A percentile compares a stretch with the other conserved stretches of the same genome.
phyloP scores from a whole-genome alignment of 1,140 invertebrate genomes.

The Calephelis virginiensis region DNA sequence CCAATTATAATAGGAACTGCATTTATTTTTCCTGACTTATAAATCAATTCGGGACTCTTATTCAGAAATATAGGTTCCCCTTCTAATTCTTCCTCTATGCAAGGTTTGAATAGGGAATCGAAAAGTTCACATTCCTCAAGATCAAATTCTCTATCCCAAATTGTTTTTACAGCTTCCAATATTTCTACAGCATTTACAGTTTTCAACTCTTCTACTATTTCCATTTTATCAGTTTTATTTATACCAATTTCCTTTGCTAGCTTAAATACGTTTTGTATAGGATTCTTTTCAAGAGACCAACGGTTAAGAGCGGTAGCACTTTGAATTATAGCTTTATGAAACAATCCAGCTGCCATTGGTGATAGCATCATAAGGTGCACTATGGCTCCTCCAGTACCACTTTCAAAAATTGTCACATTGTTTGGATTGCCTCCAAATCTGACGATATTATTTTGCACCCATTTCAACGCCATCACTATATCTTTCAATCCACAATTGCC shows the following conservation, averaged over 20 bases:
- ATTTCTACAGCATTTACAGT: constrained; percentile 41
- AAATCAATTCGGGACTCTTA: constrained; percentile 48
- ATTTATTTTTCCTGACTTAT: constrained; percentile 62
- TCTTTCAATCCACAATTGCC: constrained; percentile 83
- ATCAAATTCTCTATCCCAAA: constrained; percentile 30
- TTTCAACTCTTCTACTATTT: constrained; percentile 58
- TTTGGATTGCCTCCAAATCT: constrained; percentile 80
- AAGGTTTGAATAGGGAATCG: constrained; percentile 59
- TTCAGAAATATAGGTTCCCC: constrained; percentile 57
- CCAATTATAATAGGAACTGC: constrained; percentile 68
- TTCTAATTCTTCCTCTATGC: constrained; percentile 65
- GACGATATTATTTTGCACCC: constrained; percentile 80
- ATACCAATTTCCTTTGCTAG: constrained; percentile 56
- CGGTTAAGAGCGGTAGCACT: constrained; percentile 61
- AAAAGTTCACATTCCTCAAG: constrained; percentile 37
- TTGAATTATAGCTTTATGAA: constrained; percentile 75
- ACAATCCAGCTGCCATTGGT: constrained; percentile 77
- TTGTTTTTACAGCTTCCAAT: constrained; percentile 38
- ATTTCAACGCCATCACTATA: constrained; percentile 80
- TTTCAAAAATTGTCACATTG: constrained; percentile 82
- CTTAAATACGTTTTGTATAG: constrained; percentile 39
- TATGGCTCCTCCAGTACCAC: constrained; percentile 79
- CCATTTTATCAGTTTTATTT: constrained; percentile 40
- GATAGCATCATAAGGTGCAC: constrained; percentile 77
- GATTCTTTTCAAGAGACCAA: constrained; percentile 56